Conservation (phyloP, 2,113 vertebrate genomes). For the Cettia cetti region DNA sequence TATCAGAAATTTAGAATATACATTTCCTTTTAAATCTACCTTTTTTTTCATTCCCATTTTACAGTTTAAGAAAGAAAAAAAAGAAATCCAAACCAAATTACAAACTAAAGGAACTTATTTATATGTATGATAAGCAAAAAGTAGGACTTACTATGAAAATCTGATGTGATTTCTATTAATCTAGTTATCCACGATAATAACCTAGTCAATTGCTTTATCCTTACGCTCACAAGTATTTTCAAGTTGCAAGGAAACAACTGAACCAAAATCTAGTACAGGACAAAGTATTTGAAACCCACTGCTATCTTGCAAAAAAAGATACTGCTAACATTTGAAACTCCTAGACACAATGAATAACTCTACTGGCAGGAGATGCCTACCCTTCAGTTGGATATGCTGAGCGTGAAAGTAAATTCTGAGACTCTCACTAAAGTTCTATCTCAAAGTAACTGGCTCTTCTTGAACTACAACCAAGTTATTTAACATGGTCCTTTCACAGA, state of each 20-base stretch:
- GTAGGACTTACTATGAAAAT: not conserved
- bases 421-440: not conserved
- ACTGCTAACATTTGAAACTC: not conserved
- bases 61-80: not conserved
- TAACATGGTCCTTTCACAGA: not conserved
- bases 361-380: not conserved
- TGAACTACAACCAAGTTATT: not conserved
- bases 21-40: not conserved
- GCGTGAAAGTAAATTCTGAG: not conserved
- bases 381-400: not conserved
- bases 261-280: not conserved
- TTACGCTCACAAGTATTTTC: not conserved
- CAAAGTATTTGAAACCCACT: not conserved
- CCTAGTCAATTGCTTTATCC: not conserved
- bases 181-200: not conserved
- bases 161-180: not conserved
- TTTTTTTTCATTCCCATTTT: not conserved
- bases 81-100: not conserved
- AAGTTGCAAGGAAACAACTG: not conserved
- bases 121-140: not conserved
- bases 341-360: not conserved
- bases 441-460: not conserved
- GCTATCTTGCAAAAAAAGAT: not conserved
- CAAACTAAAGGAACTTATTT: not conserved
- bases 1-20: not conserved